Conservation (phyloP, 2,888 invertebrate species). For the Pheosia tremula region DNA sequence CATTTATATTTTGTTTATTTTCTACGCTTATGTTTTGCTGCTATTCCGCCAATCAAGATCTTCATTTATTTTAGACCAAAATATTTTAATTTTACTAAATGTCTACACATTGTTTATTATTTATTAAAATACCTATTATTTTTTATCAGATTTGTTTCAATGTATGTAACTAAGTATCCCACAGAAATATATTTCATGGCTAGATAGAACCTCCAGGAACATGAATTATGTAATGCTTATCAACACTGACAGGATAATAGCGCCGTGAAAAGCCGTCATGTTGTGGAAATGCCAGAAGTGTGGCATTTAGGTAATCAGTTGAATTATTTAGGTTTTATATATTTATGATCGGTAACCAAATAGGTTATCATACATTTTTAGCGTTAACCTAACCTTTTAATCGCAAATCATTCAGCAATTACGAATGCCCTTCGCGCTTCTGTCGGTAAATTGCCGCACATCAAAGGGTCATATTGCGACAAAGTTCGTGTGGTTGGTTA, state of each 20-base stretch:
- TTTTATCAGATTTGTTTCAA: too few species aligned
- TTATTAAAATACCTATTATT: too few species aligned
- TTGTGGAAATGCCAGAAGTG: constrained; percentile 25
- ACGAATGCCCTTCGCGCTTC: too few species aligned
- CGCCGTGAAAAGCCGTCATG: constrained; percentile 33
- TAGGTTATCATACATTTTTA: too few species aligned
- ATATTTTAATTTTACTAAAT: not conserved
- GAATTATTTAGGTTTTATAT: not conserved
- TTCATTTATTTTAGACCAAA: not conserved
- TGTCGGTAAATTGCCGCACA: too few species aligned
- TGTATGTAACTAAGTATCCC: not conserved
- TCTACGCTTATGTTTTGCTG: not conserved
- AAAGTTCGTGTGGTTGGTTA: too few species aligned
- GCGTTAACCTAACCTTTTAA: too few species aligned
- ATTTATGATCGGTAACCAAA: too few species aligned
- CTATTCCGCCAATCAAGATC: not conserved
- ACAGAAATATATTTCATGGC: not conserved
- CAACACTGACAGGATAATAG: constrained; percentile 47
- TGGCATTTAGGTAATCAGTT: constrained; percentile 19
- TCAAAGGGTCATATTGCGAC: too few species aligned
- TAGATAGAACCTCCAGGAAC: not conserved
- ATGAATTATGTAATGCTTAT: constrained; percentile 36
- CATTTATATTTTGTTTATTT: not conserved
- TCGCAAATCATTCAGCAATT: too few species aligned
- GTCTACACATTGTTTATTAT: not conserved